A percentile compares a stretch with the other conserved stretches of the same genome.
phyloP scores from a whole-genome alignment of 2,113 vertebrate species.

The Isichthys henryi region DNA sequence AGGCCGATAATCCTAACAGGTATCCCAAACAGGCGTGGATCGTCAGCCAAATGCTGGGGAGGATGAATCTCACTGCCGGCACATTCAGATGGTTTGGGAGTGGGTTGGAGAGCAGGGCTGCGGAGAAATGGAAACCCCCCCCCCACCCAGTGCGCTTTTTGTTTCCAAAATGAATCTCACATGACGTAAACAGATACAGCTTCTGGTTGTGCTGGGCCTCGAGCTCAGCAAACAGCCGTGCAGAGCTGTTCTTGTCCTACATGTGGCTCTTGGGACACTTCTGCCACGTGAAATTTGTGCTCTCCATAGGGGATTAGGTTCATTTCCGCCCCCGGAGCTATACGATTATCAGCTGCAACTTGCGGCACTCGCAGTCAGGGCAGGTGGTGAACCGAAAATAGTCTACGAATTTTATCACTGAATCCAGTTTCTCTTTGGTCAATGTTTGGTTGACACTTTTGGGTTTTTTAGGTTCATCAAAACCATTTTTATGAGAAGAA shows the following conservation, averaged over 20 bases:
- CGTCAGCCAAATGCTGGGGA: too few species aligned
- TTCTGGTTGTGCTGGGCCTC: not conserved
- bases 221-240: not conserved
- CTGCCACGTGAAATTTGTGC: not conserved
- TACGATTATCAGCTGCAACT: not conserved
- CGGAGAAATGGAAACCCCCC: not conserved
- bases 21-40: not conserved
- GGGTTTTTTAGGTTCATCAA: not conserved
- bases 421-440: not conserved
- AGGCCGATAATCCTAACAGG: not conserved
- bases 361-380: too few species aligned
- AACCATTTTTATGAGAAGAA: not conserved
- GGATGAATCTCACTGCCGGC: not conserved
- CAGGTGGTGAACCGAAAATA: not conserved
- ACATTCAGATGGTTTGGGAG: not conserved
- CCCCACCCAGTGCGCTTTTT: slow-evolving; percentile 10
- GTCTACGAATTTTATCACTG: not conserved
- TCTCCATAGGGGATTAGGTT: not conserved
- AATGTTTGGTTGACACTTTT: not conserved
- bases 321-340: not conserved
- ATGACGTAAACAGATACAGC: not conserved
- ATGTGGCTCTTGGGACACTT: not conserved
- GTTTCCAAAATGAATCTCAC: not conserved
- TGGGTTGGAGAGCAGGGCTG: not conserved
- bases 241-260: not conserved